Base-by-base conservation (phyloP, 2,888 invertebrate species). In the Apodemia duryi region DNA sequence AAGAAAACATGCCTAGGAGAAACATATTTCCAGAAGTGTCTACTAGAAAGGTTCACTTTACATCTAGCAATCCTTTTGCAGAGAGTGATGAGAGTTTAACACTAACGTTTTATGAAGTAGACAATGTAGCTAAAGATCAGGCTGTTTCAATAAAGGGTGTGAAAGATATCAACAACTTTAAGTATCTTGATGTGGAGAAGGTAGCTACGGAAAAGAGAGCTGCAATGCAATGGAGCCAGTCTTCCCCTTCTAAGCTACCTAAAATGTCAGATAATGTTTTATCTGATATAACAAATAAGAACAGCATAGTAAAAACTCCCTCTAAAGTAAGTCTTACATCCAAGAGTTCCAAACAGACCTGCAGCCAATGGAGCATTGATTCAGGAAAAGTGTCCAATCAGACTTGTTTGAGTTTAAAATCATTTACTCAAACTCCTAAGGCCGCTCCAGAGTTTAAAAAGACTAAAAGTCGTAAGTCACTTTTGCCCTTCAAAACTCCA, bases 61-160 rank as follows among this genome's bases (percentile, higher is more conserved):
- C 90, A 68, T 78, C 88, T 1, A 73, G 74, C 29, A 92, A 92
- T 69, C 92, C 92, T 1, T 92, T 92, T 75, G 80, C 78, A 61
- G 92, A 91, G 69, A 91, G 92, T 77, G 92, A 92, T 78, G 91
- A 91, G 49, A 92, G 92, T 82, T 86, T 91, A 0, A 90, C 88
- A 6, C 71, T 92, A 3, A 92, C 92, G 13, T 92, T 87, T 72
- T 92, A 92, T 73, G 92, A 92, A 67, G 72, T 92, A 65, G 92
- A 87, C 11, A 81, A 80, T 76, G 74, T 83, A 3, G 79, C 84
- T 61, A 74, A 72, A 49, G 81, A 80, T 43, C 78, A 77, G 0
- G 82, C 83, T 68, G 74, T 80, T 41, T 81, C 83, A 6, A 76
- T 72, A 65, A 69, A 70, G 43, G 74, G 77, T 35, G 69, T 76